Conservation (phyloP, 2,888 invertebrate genomes). For the Epinotia brunnichana region DNA sequence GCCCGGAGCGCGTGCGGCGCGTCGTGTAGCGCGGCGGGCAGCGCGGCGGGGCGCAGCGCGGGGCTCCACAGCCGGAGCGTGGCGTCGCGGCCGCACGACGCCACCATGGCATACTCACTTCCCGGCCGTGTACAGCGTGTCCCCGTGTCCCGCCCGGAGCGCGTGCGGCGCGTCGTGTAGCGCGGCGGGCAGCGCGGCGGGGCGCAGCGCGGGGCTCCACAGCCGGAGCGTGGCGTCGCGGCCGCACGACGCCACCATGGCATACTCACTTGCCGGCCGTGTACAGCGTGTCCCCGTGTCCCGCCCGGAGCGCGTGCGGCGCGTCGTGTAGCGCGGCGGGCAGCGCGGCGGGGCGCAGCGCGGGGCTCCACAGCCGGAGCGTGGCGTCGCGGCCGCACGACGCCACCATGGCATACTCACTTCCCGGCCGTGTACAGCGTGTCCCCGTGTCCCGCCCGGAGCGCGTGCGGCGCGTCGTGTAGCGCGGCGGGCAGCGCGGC, state of each 20-base stretch:
- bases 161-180: slow-evolving; percentile 85
- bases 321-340: slow-evolving; percentile 80
- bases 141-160: slow-evolving; percentile 82
- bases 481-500: slow-evolving; percentile 70
- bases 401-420: slow-evolving; percentile 76
- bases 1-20: slow-evolving; percentile 88
- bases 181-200: slow-evolving; percentile 67
- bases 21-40: slow-evolving; percentile 76
- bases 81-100: slow-evolving; percentile 91
- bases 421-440: slow-evolving; percentile 89
- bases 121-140: slow-evolving; percentile 89
- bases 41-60: slow-evolving; percentile 82
- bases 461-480: slow-evolving; percentile 85
- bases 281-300: slow-evolving; percentile 77
- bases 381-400: slow-evolving; percentile 91
- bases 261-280: slow-evolving; percentile 91
- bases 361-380: slow-evolving; percentile 89
- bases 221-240: slow-evolving; percentile 90
- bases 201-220: slow-evolving; percentile 88
- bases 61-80: slow-evolving; percentile 90
- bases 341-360: slow-evolving; percentile 81
- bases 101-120: slow-evolving; percentile 83
- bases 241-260: slow-evolving; percentile 88
- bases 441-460: slow-evolving; percentile 81
- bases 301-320: slow-evolving; percentile 87